Evolutionary conservation across 2,113 vertebrate species (phyloP).

Genomic region (Ailuropoda melanoleuca): DNA sequence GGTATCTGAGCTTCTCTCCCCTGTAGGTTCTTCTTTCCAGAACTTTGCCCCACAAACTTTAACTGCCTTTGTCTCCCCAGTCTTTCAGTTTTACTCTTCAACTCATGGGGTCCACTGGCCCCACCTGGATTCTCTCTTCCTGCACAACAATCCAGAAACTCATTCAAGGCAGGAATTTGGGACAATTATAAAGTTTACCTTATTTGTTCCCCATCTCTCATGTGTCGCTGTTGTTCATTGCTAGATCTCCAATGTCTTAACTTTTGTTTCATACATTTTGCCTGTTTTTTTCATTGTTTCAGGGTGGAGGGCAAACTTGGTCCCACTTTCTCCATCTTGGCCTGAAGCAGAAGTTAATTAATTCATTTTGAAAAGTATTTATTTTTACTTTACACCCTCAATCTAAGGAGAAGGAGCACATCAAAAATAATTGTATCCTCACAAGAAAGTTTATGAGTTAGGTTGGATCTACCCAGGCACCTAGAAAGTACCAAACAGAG

Average conservation of each 20-base stretch:
- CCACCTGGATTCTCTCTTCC: fast-evolving
- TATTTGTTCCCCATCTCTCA: neutral
- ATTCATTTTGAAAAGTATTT: neutral
- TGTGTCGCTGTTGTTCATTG: neutral
- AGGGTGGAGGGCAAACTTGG: neutral
- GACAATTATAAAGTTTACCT: neutral
- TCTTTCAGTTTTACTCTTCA: neutral
- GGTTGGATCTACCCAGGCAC: neutral
- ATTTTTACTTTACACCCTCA: neutral
- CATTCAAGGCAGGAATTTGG: neutral
- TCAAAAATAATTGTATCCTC: neutral
- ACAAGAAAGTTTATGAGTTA: neutral
- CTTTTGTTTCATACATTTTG: neutral
- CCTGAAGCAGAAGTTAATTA: neutral
- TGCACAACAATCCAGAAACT: neutral
- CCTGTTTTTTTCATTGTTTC: neutral
- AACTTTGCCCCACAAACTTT: neutral
- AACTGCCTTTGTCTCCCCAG: neutral
- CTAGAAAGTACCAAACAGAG: neutral
- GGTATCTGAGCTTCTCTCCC: neutral
- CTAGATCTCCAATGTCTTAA: neutral
- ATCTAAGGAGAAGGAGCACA: neutral
- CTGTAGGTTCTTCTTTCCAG: neutral
- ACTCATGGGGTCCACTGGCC: neutral
- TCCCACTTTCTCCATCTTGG: neutral